Evolutionary conservation across 1,140 invertebrate genomes (phyloP).

Genomic region (Aphidius gifuensis): DNA sequence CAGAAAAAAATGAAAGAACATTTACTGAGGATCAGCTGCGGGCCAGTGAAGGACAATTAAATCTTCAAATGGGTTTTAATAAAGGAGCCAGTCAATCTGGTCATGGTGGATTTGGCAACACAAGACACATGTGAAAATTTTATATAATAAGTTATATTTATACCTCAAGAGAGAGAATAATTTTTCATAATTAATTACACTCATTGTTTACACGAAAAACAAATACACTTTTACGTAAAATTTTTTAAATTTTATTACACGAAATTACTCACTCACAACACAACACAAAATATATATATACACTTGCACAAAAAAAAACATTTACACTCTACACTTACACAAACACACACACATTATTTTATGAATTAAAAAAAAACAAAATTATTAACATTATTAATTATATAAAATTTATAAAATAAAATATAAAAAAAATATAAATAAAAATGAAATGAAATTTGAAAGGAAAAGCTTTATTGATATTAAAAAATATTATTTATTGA

Average conservation of each 20-base stretch:
- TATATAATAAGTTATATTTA: conserved; percentile 4
- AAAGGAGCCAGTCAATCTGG: conserved; percentile 87
- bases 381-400: background rate
- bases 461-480: no score
- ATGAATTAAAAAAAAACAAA: background rate
- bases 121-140: conserved; percentile 81
- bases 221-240: background rate
- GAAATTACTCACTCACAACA: background rate
- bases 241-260: background rate
- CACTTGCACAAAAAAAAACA: background rate
- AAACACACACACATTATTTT: background rate
- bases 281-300: background rate
- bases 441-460: no score
- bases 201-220: no score
- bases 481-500: no score
- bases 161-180: conserved; percentile 3
- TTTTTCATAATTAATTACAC: background rate
- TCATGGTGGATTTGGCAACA: conserved; percentile 89
- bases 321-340: background rate
- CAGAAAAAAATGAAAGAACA: conserved; percentile 87
- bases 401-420: conserved; percentile 6
- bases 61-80: conserved; percentile 96
- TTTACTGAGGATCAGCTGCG: conserved; percentile 95
- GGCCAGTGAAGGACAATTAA: conserved; percentile 84
- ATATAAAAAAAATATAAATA: background rate